These are phyloP conservation scores for Mungos mungo DNA, from an alignment of 2,113 vertebrate genomes.

Conservation along the genomic window DNA sequence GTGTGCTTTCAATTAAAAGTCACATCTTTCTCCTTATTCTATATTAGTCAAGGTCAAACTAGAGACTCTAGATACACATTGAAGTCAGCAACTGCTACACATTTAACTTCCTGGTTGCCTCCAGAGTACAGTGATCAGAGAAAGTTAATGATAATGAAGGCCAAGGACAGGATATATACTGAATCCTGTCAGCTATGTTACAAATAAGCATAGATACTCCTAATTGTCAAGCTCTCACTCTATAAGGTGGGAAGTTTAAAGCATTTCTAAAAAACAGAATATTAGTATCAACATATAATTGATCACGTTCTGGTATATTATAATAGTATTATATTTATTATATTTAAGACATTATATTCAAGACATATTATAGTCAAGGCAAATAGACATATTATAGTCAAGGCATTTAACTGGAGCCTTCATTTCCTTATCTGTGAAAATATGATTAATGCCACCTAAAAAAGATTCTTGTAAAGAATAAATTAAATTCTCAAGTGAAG, in stretches of 20 bases:
- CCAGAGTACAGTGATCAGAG: neutral
- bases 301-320: neutral
- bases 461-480: neutral
- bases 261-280: neutral
- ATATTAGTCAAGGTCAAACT: constrained; percentile 9
- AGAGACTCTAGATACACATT: neutral
- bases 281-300: neutral
- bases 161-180: neutral
- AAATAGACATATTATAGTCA: neutral
- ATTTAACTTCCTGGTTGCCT: neutral
- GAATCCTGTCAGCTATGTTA: neutral
- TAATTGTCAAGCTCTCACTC: neutral
- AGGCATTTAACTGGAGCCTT: neutral
- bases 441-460: neutral
- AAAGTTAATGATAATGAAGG: neutral
- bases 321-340: neutral
- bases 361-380: neutral
- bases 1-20: constrained; percentile 48
- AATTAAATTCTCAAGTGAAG: neutral
- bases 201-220: neutral
- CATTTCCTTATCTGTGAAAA: neutral
- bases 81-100: neutral
- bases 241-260: neutral
- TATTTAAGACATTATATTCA: neutral
- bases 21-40: constrained; percentile 9